These are phyloP conservation scores for Neopelma chrysocephalum DNA, from an alignment of 2,797 vertebrate species.

Conservation along the genomic window DNA sequence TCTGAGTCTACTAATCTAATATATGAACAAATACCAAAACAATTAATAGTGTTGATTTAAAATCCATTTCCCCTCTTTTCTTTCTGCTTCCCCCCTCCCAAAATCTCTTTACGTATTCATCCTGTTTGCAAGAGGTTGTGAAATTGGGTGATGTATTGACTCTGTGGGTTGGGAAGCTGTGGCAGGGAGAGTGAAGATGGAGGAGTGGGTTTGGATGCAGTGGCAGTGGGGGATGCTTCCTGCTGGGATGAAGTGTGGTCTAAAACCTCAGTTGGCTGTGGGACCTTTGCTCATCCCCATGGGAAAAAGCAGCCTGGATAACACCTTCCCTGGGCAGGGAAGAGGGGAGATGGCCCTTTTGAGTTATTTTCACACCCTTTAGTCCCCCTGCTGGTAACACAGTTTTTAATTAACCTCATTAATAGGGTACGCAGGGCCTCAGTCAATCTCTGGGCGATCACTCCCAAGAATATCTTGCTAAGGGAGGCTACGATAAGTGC, in stretches of 20 bases:
- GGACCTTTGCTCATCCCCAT: neutral
- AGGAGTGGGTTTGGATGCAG: neutral
- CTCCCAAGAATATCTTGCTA: neutral
- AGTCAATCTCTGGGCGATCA: neutral
- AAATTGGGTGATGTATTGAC: neutral
- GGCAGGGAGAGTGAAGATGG: neutral
- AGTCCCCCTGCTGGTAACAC: neutral
- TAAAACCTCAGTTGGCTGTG: fast-evolving
- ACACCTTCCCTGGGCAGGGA: neutral
- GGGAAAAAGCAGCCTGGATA: neutral
- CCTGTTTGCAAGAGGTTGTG: neutral
- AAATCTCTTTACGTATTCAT: neutral
- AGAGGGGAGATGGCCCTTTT: neutral
- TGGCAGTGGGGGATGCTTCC: neutral
- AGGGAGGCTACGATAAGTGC: neutral
- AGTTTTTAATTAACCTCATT: slow-evolving; percentile 48
- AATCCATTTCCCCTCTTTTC: neutral
- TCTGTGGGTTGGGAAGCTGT: neutral
- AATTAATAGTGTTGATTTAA: slow-evolving; percentile 24
- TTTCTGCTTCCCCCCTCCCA: neutral
- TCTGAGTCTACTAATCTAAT: neutral
- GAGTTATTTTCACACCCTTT: neutral
- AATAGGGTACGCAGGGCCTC: neutral
- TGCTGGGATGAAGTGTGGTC: neutral
- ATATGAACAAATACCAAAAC: neutral